A percentile compares a stretch with the other conserved stretches of the same genome.
These are phyloP conservation scores for Etia nguti DNA, from an alignment of 2,113 vertebrate genomes.

Conservation along the genomic window DNA sequence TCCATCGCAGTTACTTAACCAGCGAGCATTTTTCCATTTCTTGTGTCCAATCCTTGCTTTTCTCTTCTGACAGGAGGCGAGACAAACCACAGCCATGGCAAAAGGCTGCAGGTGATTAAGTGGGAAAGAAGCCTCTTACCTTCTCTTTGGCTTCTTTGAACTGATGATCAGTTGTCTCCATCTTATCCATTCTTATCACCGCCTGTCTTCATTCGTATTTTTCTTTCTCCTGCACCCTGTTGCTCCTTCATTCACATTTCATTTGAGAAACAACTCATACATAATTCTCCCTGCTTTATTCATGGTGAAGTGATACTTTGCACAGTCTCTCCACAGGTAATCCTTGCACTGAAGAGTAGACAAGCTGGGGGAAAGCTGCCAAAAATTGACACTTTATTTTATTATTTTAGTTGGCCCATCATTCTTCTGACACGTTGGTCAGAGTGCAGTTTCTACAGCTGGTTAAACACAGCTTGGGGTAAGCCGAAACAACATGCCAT, in stretches of 20 bases:
- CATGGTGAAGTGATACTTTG: background rate
- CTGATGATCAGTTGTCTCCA: background rate
- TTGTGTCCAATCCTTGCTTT: background rate
- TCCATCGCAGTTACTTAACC: background rate
- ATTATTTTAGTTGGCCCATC: background rate
- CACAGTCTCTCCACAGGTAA: background rate
- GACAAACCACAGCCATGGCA: background rate
- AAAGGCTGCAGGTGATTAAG: background rate
- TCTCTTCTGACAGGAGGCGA: background rate
- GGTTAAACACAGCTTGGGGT: constrained; percentile 66
- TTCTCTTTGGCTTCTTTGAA: background rate
- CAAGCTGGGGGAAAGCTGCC: constrained; percentile 11
- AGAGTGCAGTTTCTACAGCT: constrained; percentile 56
- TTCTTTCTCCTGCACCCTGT: background rate
- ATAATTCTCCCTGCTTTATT: background rate
- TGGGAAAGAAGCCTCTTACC: background rate
- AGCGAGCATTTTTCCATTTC: background rate
- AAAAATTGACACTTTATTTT: background rate
- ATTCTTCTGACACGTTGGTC: constrained; percentile 42
- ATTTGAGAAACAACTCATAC: background rate
- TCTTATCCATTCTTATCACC: background rate
- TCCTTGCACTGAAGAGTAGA: background rate
- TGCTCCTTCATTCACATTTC: background rate
- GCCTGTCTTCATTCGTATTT: background rate
- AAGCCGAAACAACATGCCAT: constrained; percentile 16